These are phyloP conservation scores for Lepisosteus osseus DNA, from an alignment of 2,113 vertebrate genomes.

Conservation along the genomic window DNA sequence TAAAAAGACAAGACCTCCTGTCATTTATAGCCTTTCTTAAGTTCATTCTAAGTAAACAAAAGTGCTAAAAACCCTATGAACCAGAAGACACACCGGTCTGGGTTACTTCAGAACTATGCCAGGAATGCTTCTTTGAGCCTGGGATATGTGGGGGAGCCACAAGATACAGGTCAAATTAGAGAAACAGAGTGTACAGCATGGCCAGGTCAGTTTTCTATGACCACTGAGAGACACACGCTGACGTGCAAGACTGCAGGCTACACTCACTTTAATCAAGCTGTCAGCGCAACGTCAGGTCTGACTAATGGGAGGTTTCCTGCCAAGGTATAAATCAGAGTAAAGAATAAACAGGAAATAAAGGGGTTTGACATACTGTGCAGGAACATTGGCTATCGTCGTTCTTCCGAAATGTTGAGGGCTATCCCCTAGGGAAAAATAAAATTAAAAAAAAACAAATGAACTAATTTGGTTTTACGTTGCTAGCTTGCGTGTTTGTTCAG, in stretches of 20 bases:
- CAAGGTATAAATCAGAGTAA: background rate
- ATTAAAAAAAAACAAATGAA: slow-evolving; percentile 1
- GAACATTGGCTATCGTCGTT: slow-evolving; percentile 90
- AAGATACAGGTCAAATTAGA: background rate
- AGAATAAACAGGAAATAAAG: slow-evolving; percentile 12
- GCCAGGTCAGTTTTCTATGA: no score
- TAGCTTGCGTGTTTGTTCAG: background rate
- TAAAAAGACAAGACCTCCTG: no score
- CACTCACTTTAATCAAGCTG: background rate
- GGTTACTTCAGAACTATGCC: no score
- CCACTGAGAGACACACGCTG: background rate
- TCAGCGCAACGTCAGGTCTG: background rate
- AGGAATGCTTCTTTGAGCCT: no score
- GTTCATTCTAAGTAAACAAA: no score
- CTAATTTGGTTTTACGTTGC: background rate
- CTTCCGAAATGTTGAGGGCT: slow-evolving; percentile 86
- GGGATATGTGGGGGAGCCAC: background rate
- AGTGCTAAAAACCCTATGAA: no score
- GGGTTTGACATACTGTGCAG: slow-evolving; percentile 75
- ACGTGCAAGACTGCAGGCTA: background rate
- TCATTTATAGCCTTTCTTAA: no score
- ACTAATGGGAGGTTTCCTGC: background rate
- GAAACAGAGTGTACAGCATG: background rate
- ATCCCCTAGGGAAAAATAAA: slow-evolving; percentile 70
- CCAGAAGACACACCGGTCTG: no score